A percentile compares a stretch with the other conserved stretches of the same genome.
Evolutionary conservation across 2,797 vertebrate genomes (phyloP).

Genomic region (Cottoperca gobio): DNA sequence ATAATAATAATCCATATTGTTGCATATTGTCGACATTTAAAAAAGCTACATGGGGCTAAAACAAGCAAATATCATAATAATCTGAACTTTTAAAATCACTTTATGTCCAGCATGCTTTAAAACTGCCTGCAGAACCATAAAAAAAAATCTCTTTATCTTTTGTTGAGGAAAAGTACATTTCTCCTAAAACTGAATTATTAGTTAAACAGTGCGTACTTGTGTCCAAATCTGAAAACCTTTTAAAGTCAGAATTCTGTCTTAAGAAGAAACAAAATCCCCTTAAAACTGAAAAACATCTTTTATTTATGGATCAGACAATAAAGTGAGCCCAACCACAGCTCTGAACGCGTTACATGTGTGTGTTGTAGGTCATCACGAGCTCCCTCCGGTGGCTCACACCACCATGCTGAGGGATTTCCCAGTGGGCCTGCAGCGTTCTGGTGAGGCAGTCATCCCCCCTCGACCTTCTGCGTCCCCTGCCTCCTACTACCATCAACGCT

Average conservation of each 20-base stretch:
- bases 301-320: background rate
- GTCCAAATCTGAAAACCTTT: too few species aligned
- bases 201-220: too few species aligned
- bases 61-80: background rate
- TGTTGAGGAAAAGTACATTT: too few species aligned
- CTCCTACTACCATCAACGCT: slow-evolving; percentile 72
- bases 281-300: background rate
- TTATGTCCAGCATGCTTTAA: background rate
- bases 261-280: background rate
- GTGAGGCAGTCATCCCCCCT: slow-evolving; percentile 84
- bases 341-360: background rate
- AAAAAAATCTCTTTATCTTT: too few species aligned
- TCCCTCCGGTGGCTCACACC: slow-evolving; percentile 94
- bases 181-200: too few species aligned
- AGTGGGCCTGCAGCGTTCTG: slow-evolving; percentile 80
- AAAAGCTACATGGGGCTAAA: too few species aligned
- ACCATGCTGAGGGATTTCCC: slow-evolving; percentile 95
- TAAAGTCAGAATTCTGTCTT: background rate
- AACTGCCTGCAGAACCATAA: too few species aligned
- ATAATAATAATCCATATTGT: too few species aligned
- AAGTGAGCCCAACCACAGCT: background rate
- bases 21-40: too few species aligned
- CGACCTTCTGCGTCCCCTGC: slow-evolving; percentile 56
- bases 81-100: background rate
- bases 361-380: slow-evolving; percentile 91